Evolutionary conservation across 2,888 invertebrate genomes (phyloP), one percentile per base, ranked within the genome.

Genomic region (Acrocyrtus sp.): DNA sequence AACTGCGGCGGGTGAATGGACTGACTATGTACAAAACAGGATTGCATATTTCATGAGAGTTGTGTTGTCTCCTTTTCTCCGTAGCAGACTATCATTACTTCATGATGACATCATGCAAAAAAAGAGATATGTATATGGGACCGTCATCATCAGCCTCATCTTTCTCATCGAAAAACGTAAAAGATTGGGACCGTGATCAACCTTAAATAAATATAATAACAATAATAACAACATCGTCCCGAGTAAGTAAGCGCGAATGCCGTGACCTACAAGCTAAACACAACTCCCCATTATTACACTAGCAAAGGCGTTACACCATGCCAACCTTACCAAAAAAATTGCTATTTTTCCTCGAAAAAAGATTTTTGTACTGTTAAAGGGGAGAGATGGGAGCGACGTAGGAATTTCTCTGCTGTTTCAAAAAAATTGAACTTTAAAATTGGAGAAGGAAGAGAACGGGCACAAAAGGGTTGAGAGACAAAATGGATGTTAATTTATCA

Each of bases 101-200:
- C 34, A 22, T 24, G 61, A 62, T 62, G 62, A 62, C 51, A 62
- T 62, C 53, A 62, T 53, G 61, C 53, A 61, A 22, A 17, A 48
- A n/a, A n/a, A n/a, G n/a, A n/a, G n/a, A n/a, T n/a, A n/a, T n/a
- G n/a, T 48, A 24, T 62, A 62, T 62, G 43, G 39, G 51, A 62
- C 62, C 62, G 26, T 58, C 45, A 48, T 27, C 47, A 57, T 10
- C 47, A 39, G 45, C 27, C 19, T 45, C 3, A 51, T 22, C 27
- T 29, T 47, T 17, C 27, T 10, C 21, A 56, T 56, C 56, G 27
- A 27, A 47, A 58, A n/a, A 34, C 34, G 5, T 12, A 53, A 29
- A 62, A 53, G 62, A 62, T 62, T 21, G 62, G 51, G 62, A 62
- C 62, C 62, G 62, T 53, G 62, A 62, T 62, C 53, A 53, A 61